phyloP scores from a whole-genome alignment of 2,888 invertebrate species.

The Copidosoma aretas region DNA sequence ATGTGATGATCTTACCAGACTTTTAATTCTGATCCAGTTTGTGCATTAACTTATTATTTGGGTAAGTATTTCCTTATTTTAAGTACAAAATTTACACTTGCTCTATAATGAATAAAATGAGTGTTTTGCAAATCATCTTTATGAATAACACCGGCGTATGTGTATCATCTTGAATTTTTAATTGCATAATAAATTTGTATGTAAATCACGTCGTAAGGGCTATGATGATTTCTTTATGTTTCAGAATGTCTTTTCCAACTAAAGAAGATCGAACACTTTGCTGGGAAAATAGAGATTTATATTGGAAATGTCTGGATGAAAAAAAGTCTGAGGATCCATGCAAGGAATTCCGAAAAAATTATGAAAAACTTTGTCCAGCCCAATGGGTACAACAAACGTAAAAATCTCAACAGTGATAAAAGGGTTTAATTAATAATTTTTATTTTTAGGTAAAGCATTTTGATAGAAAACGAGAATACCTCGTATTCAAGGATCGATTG shows the following conservation, averaged over 20 bases:
- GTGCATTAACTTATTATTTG: slow-evolving; percentile 12
- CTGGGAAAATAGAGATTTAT: slow-evolving; percentile 85
- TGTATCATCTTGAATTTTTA: not conserved
- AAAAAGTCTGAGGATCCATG: slow-evolving; percentile 74
- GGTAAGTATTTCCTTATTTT: slow-evolving; percentile 28
- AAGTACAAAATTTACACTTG: not conserved
- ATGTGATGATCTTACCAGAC: slow-evolving; percentile 25
- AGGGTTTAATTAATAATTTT: slow-evolving; percentile 18
- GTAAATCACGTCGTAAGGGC: not conserved
- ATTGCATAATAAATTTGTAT: not conserved
- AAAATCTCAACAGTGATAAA: slow-evolving; percentile 3
- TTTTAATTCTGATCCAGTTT: slow-evolving; percentile 3
- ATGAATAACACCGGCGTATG: not conserved
- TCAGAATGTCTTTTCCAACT: slow-evolving; percentile 79
- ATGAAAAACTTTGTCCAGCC: slow-evolving; percentile 78
- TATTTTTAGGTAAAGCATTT: slow-evolving; percentile 80
- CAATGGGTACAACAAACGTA: slow-evolving; percentile 73
- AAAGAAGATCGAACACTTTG: slow-evolving; percentile 82
- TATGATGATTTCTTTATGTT: slow-evolving; percentile 36
- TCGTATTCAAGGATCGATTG: slow-evolving; percentile 87
- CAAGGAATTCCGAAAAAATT: slow-evolving; percentile 73
- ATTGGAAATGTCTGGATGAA: slow-evolving; percentile 88
- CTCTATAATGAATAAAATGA: slow-evolving; percentile 4
- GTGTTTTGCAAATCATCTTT: not conserved
- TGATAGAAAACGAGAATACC: slow-evolving; percentile 86